Evolutionary conservation across 2,797 vertebrate species (phyloP), one percentile per base, ranked within the genome.

Genomic region (Hyperoplus immaculatus): DNA sequence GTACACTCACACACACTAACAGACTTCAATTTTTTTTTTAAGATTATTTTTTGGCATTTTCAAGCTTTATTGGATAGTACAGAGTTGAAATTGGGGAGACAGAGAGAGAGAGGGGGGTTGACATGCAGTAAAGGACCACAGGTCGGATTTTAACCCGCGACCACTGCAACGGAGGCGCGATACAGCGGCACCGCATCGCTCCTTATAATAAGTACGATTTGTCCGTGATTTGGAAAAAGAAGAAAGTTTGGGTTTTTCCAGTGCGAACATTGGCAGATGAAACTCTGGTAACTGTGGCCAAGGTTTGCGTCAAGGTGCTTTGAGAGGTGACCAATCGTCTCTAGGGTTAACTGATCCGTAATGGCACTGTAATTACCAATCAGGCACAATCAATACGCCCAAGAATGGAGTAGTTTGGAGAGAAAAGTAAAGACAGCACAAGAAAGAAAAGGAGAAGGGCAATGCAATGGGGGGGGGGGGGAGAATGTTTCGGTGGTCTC

Each of bases 331-430:
- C 51, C 50, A n/a, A 70, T 75, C 16, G 53, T 72, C 71, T 72
- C 77, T 1, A 15, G 61, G 76, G 77, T 49, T 73, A 45, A 8
- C 4, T 6, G 18, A 88, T 88, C 81, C 70, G 86, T 83, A 87
- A 59, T 41, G 62, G 68, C 14, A 36, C 75, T 81, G 81, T 88
- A 88, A 92, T 91, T 89, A 87, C 81, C 68, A 59, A 58, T 68
- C 63, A 63, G 72, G 72, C 68, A 14, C 14, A 21, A 84, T 92
- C 86, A 57, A 87, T 89, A 82, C 4, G 29, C 29, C 36, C 42
- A n/a, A 42, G 55, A 57, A 72, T 69, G 62, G 61, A 51, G n/a
- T 68, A 57, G 54, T 6, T 5, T 29, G 18, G 39, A 8, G 43
- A 36, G 46, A 16, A 42, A 55, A 75, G 58, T 10, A 43, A 45